Conservation (phyloP, 1,140 invertebrate genomes). For the Mya arenaria region DNA sequence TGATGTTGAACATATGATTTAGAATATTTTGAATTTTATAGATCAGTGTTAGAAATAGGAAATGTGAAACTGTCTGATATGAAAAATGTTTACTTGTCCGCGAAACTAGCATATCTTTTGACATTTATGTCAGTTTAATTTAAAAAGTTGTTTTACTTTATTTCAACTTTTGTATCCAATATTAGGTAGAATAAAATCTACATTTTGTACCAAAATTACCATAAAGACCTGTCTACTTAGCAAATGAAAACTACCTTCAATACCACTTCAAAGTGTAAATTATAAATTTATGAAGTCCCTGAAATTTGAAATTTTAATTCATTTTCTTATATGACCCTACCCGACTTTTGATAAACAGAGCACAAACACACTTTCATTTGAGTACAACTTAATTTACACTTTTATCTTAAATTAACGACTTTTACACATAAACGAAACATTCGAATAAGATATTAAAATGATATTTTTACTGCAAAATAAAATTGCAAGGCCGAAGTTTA, state of each 20-base stretch:
- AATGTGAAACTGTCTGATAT: too few species aligned
- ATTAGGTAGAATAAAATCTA: constrained; percentile 8
- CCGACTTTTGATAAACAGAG: constrained; percentile 20
- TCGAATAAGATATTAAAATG: constrained; percentile 2
- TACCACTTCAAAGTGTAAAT: constrained; percentile 29
- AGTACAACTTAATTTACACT: neutral
- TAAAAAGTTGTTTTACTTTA: constrained; percentile 11
- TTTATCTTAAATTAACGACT: neutral
- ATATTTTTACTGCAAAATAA: too few species aligned
- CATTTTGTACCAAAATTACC: constrained; percentile 24
- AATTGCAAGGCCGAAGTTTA: too few species aligned
- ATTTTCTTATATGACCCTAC: constrained; percentile 24
- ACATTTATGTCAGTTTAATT: constrained; percentile 35
- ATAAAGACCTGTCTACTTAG: constrained; percentile 38
- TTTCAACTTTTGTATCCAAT: constrained; percentile 36
- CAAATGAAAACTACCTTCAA: neutral
- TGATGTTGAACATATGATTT: too few species aligned
- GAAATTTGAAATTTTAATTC: constrained; percentile 54
- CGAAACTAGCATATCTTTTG: constrained; percentile 1
- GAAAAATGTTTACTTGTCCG: constrained; percentile 31
- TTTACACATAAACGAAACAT: neutral
- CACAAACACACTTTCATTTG: neutral
- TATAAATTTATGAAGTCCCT: constrained; percentile 40
- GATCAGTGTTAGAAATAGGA: too few species aligned
- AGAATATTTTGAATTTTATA: too few species aligned